A percentile compares a stretch with the other conserved stretches of the same genome.
These are phyloP conservation scores for Hippocampus comes DNA, from an alignment of 2,113 vertebrate genomes.

Conservation along the genomic window DNA sequence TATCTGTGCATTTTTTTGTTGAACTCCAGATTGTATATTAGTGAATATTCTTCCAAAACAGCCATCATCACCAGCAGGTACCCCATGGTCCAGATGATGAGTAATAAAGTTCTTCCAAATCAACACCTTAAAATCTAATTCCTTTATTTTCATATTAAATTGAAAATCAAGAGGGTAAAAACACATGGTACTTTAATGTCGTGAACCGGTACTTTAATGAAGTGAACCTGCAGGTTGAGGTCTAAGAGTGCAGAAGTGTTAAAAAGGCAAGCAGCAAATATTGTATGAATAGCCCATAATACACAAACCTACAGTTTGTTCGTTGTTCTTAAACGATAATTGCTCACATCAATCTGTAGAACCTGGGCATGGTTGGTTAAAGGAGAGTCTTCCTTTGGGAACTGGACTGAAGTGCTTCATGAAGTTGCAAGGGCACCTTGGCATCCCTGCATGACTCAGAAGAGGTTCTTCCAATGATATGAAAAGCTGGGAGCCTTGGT, in stretches of 20 bases:
- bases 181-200: not conserved
- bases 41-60: constrained; percentile 24
- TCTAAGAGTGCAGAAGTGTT: not conserved
- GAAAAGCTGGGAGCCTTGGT: constrained; percentile 6
- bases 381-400: constrained; percentile 67
- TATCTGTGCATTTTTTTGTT: not conserved
- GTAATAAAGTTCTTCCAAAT: constrained; percentile 37
- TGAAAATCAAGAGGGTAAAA: not conserved
- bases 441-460: constrained; percentile 34
- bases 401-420: constrained; percentile 37
- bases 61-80: constrained; percentile 18
- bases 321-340: constrained; percentile 17
- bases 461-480: constrained; percentile 21
- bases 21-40: not conserved
- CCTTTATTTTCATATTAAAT: not conserved
- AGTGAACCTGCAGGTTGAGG: not conserved
- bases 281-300: not conserved
- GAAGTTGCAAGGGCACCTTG: constrained; percentile 35
- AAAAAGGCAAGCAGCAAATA: not conserved
- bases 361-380: constrained; percentile 39
- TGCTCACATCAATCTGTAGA: constrained; percentile 60
- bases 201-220: not conserved
- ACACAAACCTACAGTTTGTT: constrained; percentile 1
- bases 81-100: constrained; percentile 9
- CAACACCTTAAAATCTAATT: constrained; percentile 41